A percentile compares a stretch with the other conserved stretches of the same genome.
phyloP scores from a whole-genome alignment of 2,888 invertebrate genomes.

The Belgica antarctica region DNA sequence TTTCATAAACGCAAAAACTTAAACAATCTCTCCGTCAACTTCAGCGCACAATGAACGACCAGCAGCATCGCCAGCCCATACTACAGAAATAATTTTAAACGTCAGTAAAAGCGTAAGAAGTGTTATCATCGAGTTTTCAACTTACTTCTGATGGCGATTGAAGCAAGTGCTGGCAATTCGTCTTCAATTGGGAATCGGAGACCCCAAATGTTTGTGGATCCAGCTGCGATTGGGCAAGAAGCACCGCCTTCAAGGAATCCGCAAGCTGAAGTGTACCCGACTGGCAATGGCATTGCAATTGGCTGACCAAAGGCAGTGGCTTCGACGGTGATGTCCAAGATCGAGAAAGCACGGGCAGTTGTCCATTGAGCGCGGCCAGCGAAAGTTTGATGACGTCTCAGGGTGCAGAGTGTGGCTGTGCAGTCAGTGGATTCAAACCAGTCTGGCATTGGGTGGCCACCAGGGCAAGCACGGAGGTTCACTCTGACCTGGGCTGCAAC shows the following conservation, averaged over 20 bases:
- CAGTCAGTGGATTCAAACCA: not conserved
- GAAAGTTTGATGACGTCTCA: not conserved
- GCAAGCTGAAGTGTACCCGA: not conserved
- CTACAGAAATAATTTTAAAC: no score
- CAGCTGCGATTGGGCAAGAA: not conserved
- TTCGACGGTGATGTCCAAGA: not conserved
- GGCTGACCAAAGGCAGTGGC: not conserved
- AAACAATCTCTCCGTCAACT: no score
- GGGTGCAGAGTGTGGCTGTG: not conserved
- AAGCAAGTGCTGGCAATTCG: no score
- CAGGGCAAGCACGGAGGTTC: not conserved
- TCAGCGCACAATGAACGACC: no score
- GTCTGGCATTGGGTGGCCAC: not conserved
- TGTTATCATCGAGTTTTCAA: no score
- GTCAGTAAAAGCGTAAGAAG: no score
- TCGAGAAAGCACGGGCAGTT: not conserved
- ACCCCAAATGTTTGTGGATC: not conserved
- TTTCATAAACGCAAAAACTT: no score
- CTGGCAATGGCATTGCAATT: not conserved
- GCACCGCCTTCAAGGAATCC: not conserved
- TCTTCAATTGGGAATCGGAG: not conserved
- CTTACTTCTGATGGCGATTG: no score
- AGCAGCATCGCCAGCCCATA: no score
- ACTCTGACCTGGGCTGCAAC: not conserved
- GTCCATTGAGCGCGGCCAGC: not conserved